phyloP scores from a whole-genome alignment of 2,113 vertebrate genomes.

The Vidua chalybeata region DNA sequence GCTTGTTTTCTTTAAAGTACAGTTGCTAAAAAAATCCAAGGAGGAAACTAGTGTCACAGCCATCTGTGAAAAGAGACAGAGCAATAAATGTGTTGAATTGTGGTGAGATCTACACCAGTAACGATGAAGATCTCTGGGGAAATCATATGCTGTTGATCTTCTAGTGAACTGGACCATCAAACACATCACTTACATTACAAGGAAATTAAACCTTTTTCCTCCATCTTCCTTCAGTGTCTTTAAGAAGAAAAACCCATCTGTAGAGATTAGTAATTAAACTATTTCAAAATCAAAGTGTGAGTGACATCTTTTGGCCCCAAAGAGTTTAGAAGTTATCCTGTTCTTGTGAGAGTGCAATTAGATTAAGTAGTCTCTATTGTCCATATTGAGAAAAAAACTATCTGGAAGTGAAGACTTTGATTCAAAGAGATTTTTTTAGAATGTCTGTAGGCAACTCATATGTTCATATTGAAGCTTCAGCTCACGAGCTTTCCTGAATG shows the following conservation, averaged over 20 bases:
- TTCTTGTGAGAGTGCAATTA: neutral
- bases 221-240: neutral
- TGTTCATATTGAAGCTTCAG: fast-evolving
- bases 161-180: slow-evolving; percentile 44
- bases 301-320: neutral
- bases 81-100: slow-evolving; percentile 53
- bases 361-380: neutral
- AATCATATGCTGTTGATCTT: slow-evolving; percentile 38
- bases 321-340: neutral
- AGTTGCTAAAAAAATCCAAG: slow-evolving; percentile 44
- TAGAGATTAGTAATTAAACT: neutral
- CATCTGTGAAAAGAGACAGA: slow-evolving; percentile 50
- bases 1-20: slow-evolving; percentile 56
- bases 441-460: neutral
- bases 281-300: neutral
- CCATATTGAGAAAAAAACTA: neutral
- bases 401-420: neutral
- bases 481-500: neutral
- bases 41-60: slow-evolving; percentile 40
- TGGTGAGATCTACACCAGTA: slow-evolving; percentile 50
- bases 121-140: neutral
- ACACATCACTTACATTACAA: neutral
- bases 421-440: neutral
- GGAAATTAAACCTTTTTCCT: neutral
- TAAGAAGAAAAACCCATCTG: neutral